phyloP scores from a whole-genome alignment of 2,113 vertebrate genomes.

The Calidris pygmaea region DNA sequence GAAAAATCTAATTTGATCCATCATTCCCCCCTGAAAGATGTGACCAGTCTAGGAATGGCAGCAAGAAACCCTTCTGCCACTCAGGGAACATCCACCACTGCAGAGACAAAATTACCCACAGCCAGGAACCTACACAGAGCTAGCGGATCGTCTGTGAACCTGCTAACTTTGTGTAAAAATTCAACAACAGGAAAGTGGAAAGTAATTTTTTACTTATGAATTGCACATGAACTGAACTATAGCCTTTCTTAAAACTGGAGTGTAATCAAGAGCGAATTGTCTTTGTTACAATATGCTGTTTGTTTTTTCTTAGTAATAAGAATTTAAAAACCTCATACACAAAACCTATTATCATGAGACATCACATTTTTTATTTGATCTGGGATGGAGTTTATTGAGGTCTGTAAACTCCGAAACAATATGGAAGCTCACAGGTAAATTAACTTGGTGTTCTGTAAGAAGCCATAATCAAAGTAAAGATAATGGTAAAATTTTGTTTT shows the following conservation, averaged over 20 bases:
- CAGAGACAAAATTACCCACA: not conserved
- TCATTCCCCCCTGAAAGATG: not conserved
- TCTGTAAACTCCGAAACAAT: not conserved
- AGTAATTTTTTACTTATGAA: no score
- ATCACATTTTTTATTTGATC: no score
- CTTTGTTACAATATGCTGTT: not conserved
- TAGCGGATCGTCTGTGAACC: not conserved
- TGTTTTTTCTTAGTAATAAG: not conserved
- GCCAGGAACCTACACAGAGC: not conserved
- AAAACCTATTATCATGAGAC: no score
- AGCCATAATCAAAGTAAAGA: not conserved
- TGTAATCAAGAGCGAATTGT: not conserved
- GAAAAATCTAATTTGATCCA: not conserved
- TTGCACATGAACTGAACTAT: not conserved
- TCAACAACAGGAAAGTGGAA: not conserved
- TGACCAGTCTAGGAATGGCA: not conserved
- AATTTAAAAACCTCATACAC: no score
- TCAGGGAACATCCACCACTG: not conserved
- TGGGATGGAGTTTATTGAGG: not conserved
- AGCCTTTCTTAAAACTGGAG: not conserved
- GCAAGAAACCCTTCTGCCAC: not conserved
- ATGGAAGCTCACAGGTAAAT: not conserved
- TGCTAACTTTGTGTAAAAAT: not conserved
- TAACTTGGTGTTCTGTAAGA: not conserved
- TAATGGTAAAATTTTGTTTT: not conserved